Evolutionary conservation across 1,140 invertebrate species (phyloP), one percentile per base, ranked within the genome.

Genomic region (Nephotettix cincticeps): DNA sequence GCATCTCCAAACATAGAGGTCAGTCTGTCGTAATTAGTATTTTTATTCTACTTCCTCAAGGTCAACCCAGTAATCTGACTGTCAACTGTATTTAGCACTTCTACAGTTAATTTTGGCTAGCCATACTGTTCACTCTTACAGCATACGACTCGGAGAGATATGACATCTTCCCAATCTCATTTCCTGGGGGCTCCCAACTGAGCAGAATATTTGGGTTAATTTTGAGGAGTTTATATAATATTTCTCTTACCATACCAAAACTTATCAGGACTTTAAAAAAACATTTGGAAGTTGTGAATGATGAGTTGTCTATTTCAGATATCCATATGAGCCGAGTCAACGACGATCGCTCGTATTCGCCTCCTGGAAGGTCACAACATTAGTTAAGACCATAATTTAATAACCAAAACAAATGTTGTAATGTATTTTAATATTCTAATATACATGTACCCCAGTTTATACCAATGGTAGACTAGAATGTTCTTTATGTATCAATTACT

Each of bases 1-100:
- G 58, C 61, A 65, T 70, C 25, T 45, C 25, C 0, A 61, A 70
- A 58, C 69, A 70, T 27, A 32, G 36, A 70, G 64, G 64, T 67
- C n/a, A n/a, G n/a, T n/a, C n/a, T n/a, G n/a, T n/a, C n/a, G n/a
- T n/a, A n/a, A n/a, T n/a, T n/a, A n/a, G n/a, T n/a, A n/a, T n/a
- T n/a, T n/a, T n/a, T n/a, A n/a, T n/a, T n/a, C n/a, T n/a, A n/a
- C n/a, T n/a, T n/a, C n/a, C n/a, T n/a, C n/a, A n/a, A n/a, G n/a
- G n/a, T n/a, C n/a, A n/a, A n/a, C n/a, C n/a, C n/a, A n/a, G n/a
- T n/a, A n/a, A n/a, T n/a, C n/a, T n/a, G n/a, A n/a, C n/a, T n/a
- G n/a, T n/a, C n/a, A n/a, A n/a, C n/a, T n/a, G n/a, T n/a, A n/a
- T n/a, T n/a, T n/a, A n/a, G n/a, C n/a, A n/a, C n/a, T n/a, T n/a